phyloP scores from a whole-genome alignment of 2,888 invertebrate genomes.

The Chrysomela aeneicollis region DNA sequence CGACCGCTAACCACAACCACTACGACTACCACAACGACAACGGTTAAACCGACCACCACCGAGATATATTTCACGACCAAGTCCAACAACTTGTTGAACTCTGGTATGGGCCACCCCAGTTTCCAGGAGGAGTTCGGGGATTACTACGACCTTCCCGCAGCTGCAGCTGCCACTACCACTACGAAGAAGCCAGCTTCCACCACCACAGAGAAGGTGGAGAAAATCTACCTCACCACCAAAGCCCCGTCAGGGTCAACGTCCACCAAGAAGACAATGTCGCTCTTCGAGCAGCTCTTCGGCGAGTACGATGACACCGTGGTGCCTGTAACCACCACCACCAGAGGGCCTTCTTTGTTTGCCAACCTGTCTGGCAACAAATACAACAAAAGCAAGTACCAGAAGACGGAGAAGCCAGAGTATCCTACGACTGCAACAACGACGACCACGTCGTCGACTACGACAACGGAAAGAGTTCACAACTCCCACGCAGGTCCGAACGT shows the following conservation, averaged over 20 bases:
- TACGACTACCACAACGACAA: slow-evolving; percentile 48
- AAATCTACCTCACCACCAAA: slow-evolving; percentile 50
- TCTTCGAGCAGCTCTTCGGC: slow-evolving; percentile 60
- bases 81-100: slow-evolving; percentile 52
- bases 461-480: slow-evolving; percentile 35
- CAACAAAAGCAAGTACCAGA: slow-evolving; percentile 39
- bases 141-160: slow-evolving; percentile 44
- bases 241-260: slow-evolving; percentile 53
- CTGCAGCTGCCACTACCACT: slow-evolving; percentile 23
- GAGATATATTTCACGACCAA: slow-evolving; percentile 48
- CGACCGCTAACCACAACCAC: slow-evolving; percentile 42
- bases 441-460: slow-evolving; percentile 30
- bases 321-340: slow-evolving; percentile 38
- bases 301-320: slow-evolving; percentile 57
- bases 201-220: slow-evolving; percentile 47
- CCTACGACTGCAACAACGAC: slow-evolving; percentile 39
- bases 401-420: slow-evolving; percentile 40
- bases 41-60: slow-evolving; percentile 44
- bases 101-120: slow-evolving; percentile 56
- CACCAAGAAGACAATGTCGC: slow-evolving; percentile 58
- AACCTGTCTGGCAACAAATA: slow-evolving; percentile 46
- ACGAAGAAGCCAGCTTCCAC: slow-evolving; percentile 40
- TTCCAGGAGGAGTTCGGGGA: slow-evolving; percentile 54
- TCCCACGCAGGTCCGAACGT: slow-evolving; percentile 47
- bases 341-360: slow-evolving; percentile 43